Evolutionary conservation across 2,888 invertebrate genomes (phyloP).

Genomic region (Sarcophaga subvicina): DNA sequence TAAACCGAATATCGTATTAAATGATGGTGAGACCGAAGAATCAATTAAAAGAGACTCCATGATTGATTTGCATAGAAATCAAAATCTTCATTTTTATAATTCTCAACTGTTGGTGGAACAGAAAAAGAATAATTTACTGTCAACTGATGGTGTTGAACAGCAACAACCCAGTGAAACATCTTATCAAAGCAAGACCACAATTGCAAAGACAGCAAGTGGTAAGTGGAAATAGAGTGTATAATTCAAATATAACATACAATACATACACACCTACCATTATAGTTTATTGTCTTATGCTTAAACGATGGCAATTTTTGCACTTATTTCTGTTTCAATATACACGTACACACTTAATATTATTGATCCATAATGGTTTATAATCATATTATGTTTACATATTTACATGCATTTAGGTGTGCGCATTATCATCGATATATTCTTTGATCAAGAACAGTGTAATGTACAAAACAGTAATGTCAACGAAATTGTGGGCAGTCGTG

Average conservation of each 20-base stretch:
- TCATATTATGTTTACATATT: constrained; percentile 42
- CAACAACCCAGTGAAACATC: constrained; percentile 70
- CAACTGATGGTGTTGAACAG: constrained; percentile 61
- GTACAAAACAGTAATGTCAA: constrained; percentile 60
- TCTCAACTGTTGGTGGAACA: constrained; percentile 47
- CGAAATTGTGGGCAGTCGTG: constrained; percentile 78
- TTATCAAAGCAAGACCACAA: constrained; percentile 80
- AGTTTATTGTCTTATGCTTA: too few species aligned
- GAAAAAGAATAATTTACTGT: constrained; percentile 40
- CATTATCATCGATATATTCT: constrained; percentile 79
- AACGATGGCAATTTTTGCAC: too few species aligned
- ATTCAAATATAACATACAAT: background rate
- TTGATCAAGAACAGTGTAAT: constrained; percentile 74
- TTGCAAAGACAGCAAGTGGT: constrained; percentile 79
- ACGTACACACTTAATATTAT: too few species aligned
- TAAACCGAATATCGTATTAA: constrained; percentile 23
- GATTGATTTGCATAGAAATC: background rate
- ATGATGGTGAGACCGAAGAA: constrained; percentile 38
- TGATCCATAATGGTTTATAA: background rate
- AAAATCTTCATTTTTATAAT: constrained; percentile 30
- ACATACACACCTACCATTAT: too few species aligned
- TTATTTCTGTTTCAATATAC: background rate
- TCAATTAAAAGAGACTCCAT: constrained; percentile 21
- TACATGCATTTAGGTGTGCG: constrained; percentile 76
- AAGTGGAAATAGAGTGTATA: constrained; percentile 33